phyloP scores from a whole-genome alignment of 2,888 invertebrate species.

The Sinotaia quadrata region DNA sequence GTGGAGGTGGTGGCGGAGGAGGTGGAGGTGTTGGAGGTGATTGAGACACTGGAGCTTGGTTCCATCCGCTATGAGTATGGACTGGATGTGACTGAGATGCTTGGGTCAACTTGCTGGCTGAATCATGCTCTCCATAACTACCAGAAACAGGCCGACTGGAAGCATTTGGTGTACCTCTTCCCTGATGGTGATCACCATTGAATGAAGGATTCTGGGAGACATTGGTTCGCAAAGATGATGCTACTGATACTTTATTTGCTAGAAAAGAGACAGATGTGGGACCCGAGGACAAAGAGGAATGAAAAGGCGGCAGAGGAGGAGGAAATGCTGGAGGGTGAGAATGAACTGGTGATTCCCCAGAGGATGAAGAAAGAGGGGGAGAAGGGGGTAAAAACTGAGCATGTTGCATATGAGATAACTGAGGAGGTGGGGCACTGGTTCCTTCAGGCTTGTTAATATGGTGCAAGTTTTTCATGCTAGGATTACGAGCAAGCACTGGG shows the following conservation, averaged over 20 bases:
- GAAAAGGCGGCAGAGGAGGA: neutral
- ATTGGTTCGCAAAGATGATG: slow-evolving; percentile 9
- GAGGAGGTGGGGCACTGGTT: too few relatives aligned
- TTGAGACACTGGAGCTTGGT: neutral
- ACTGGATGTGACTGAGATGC: neutral
- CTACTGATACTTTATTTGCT: neutral
- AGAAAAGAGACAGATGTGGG: neutral
- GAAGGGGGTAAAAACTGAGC: too few relatives aligned
- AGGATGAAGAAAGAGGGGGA: neutral
- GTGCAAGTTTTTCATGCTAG: slow-evolving; percentile 6
- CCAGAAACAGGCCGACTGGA: neutral
- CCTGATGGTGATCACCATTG: neutral
- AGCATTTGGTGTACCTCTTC: neutral
- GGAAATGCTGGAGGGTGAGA: neutral
- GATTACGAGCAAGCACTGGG: neutral
- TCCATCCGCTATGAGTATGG: neutral
- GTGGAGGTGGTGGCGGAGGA: slow-evolving; percentile 8
- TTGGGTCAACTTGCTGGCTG: too few relatives aligned
- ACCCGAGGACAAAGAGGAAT: neutral
- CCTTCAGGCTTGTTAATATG: neutral
- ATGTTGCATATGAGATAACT: too few relatives aligned
- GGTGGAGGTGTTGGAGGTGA: neutral
- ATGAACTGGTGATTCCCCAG: neutral
- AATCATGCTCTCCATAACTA: neutral
- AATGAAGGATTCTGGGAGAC: slow-evolving; percentile 5